Evolutionary conservation across 2,888 invertebrate species (phyloP).

Genomic region (Bursaphelenchus okinawaensis): DNA sequence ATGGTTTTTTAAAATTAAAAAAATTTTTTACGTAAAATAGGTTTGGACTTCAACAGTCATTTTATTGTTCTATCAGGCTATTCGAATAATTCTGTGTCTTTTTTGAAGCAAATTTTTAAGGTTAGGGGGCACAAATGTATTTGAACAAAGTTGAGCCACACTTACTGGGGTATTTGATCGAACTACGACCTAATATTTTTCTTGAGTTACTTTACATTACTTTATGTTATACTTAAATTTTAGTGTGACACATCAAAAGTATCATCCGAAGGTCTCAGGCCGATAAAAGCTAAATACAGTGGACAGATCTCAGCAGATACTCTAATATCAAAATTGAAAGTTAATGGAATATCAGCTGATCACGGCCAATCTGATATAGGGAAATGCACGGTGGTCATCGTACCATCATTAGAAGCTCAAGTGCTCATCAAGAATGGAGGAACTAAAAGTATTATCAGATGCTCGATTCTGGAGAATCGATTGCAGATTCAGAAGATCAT

Average conservation of each 20-base stretch:
- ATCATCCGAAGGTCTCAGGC: not conserved
- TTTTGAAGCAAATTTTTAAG: no score
- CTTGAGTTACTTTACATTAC: no score
- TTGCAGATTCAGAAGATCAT: conserved; percentile 3
- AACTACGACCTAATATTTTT: no score
- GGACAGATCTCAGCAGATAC: conserved; percentile 8
- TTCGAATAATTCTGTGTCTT: no score
- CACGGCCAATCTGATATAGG: not conserved
- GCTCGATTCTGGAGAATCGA: conserved; percentile 3
- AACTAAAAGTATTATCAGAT: conserved; percentile 1
- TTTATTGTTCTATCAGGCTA: no score
- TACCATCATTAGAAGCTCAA: conserved; percentile 15
- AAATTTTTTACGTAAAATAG: no score
- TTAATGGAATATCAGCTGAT: conserved; percentile 10
- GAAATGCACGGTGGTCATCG: not conserved
- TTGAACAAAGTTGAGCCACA: conserved; percentile 7
- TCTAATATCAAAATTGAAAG: conserved; percentile 13
- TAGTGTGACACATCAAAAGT: not conserved
- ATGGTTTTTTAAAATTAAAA: not conserved
- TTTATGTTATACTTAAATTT: no score
- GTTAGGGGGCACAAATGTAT: no score
- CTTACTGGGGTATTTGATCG: no score
- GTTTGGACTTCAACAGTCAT: no score
- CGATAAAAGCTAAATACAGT: conserved; percentile 1
- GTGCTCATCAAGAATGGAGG: conserved; percentile 7